Evolutionary conservation across 2,113 vertebrate species (phyloP), one percentile per base, ranked within the genome.

Genomic region (Panurus biarmicus): DNA sequence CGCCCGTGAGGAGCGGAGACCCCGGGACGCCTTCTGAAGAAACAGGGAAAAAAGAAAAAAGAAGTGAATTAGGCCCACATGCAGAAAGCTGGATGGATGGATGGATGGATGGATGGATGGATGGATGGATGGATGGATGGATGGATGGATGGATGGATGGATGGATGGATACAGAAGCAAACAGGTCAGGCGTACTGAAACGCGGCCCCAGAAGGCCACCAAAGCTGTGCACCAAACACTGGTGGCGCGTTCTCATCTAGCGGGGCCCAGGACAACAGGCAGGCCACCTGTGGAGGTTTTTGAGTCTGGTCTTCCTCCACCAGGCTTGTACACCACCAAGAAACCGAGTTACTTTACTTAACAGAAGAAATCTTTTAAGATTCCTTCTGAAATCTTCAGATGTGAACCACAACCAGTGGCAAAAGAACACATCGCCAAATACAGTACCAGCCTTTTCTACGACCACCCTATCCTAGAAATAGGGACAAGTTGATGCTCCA

Each of bases 1-100:
- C 20, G 36, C 61, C 20, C 53, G 1, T 0, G 3, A 42, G 5
- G 3, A 56, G 23, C n/a, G 31, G 12, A 54, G 51, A 33, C 29
- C 21, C 65, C 0, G 2, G 1, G 44, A 75, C n/a, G 60, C 36
- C 73, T 47, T 75, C 54, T 13, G 4, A 35, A 66, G 93, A 79
- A 80, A 35, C 16, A 20, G 15, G 5, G 9, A 15, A 12, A 23
- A 1, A 62, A 25, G 23, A 15, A 18, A 31, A 67, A 14, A 4
- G 1, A 31, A 65, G 17, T n/a, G 62, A 79, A 29, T 40, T 33
- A 82, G 86, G 66, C 44, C 42, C 64, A 56, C 7, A 0, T 17
- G 28, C 47, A 75, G 36, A 65, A 85, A 75, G 47, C n/a, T n/a
- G n/a, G n/a, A n/a, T n/a, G n/a, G n/a, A n/a, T n/a, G n/a, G n/a